A percentile compares a stretch with the other conserved stretches of the same genome.
phyloP scores from a whole-genome alignment of 1,140 invertebrate genomes.

The Harpegnathos saltator region DNA sequence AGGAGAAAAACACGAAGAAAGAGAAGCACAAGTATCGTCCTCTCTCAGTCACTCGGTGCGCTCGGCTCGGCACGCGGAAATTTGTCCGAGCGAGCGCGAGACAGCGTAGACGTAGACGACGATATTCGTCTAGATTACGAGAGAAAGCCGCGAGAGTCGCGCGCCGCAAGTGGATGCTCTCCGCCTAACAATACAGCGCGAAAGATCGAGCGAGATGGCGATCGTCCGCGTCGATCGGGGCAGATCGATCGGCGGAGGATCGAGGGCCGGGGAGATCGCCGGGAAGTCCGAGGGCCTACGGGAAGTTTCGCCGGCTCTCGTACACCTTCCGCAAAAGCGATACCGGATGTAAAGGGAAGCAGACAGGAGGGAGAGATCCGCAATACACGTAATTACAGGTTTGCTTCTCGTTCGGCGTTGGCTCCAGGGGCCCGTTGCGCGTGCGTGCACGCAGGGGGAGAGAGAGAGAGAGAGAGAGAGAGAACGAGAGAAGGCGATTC shows the following conservation, averaged over 20 bases:
- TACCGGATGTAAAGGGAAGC: slow-evolving; percentile 68
- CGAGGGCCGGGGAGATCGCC: neutral
- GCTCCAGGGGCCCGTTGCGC: slow-evolving; percentile 56
- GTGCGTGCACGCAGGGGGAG: slow-evolving; percentile 66
- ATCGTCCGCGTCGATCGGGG: neutral
- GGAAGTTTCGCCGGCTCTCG: slow-evolving; percentile 7
- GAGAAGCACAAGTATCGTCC: too few species aligned
- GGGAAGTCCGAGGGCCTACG: neutral
- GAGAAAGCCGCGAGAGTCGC: too few species aligned
- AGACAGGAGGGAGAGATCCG: slow-evolving; percentile 55
- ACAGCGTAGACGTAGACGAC: too few species aligned
- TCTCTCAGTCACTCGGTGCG: too few species aligned
- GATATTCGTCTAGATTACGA: too few species aligned
- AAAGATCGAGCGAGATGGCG: neutral
- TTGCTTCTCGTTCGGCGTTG: slow-evolving; percentile 48
- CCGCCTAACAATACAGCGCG: neutral
- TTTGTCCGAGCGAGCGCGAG: too few species aligned
- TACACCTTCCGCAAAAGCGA: slow-evolving; percentile 33
- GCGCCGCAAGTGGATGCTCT: too few species aligned
- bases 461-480: too few species aligned
- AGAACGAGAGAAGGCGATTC: too few species aligned
- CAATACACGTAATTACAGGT: slow-evolving; percentile 76
- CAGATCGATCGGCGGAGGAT: neutral
- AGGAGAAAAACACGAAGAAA: too few species aligned
- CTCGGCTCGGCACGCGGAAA: too few species aligned